Conservation (phyloP, 2,888 invertebrate species). For the Dolomedes plantarius region DNA sequence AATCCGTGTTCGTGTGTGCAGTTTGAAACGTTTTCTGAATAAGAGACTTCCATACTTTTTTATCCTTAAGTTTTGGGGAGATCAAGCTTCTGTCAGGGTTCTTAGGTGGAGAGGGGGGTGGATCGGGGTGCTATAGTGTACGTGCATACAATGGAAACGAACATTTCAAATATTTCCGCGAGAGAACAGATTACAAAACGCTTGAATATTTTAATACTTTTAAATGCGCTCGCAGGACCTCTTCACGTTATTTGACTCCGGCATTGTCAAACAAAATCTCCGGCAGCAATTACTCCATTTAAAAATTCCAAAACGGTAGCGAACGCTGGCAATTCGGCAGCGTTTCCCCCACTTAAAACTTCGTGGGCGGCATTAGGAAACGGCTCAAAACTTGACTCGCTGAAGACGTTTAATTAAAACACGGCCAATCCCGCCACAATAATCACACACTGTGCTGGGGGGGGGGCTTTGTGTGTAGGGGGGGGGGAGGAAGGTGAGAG, state of each 20-base stretch:
- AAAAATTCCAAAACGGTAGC: slow-evolving; percentile 5
- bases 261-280: slow-evolving; percentile 16
- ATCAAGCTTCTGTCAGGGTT: too few species aligned
- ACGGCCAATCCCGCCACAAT: slow-evolving; percentile 56
- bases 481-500: neutral
- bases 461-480: too few species aligned
- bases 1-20: too few species aligned
- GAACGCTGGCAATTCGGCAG: neutral
- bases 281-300: slow-evolving; percentile 12
- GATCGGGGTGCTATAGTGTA: too few species aligned
- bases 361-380: slow-evolving; percentile 10
- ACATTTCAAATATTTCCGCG: neutral
- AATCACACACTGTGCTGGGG: too few species aligned
- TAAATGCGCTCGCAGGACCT: neutral
- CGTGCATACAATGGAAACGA: too few species aligned
- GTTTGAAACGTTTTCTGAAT: too few species aligned
- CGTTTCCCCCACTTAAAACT: slow-evolving; percentile 2
- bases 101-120: too few species aligned
- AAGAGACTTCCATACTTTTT: too few species aligned
- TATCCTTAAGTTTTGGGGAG: too few species aligned
- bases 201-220: slow-evolving; percentile 9
- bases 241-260: neutral
- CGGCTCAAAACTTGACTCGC: slow-evolving; percentile 5
- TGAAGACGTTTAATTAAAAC: slow-evolving; percentile 68
- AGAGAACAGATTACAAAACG: slow-evolving; percentile 4